These are phyloP conservation scores for Diprion similis DNA, from an alignment of 1,140 invertebrate species.

Conservation along the genomic window DNA sequence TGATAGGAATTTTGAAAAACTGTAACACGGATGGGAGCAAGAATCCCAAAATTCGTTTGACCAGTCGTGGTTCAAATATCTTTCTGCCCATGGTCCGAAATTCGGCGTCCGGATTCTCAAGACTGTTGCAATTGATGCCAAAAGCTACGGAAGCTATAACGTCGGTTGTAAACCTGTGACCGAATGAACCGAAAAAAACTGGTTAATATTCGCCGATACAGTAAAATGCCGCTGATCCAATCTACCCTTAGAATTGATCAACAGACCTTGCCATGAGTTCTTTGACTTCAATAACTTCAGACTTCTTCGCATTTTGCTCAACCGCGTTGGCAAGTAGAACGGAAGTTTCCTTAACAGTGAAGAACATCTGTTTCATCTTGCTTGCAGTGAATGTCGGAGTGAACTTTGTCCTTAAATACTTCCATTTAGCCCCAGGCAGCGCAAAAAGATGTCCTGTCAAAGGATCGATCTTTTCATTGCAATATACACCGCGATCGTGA, in stretches of 20 bases:
- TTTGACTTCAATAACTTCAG: constrained; percentile 44
- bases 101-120: constrained; percentile 52
- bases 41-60: constrained; percentile 28
- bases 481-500: constrained; percentile 53
- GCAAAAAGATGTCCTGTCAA: constrained; percentile 64
- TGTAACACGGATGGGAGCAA: constrained; percentile 19
- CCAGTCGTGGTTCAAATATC: constrained; percentile 46
- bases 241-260: not conserved
- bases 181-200: not conserved
- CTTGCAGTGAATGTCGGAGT: constrained; percentile 66
- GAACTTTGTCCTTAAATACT: constrained; percentile 59
- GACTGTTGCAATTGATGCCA: constrained; percentile 63
- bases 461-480: constrained; percentile 60
- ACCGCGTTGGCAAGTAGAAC: constrained; percentile 44
- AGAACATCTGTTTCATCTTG: constrained; percentile 66
- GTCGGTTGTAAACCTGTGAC: constrained; percentile 63
- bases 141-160: constrained; percentile 66
- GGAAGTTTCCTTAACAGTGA: constrained; percentile 54
- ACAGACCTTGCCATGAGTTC: constrained; percentile 59
- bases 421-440: constrained; percentile 60
- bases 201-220: constrained; percentile 14
- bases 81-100: constrained; percentile 35
- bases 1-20: constrained; percentile 21
- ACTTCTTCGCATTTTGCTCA: constrained; percentile 30
- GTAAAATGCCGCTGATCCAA: not conserved